Evolutionary conservation across 1,140 invertebrate species (phyloP).

Genomic region (Metaphire vulgaris): DNA sequence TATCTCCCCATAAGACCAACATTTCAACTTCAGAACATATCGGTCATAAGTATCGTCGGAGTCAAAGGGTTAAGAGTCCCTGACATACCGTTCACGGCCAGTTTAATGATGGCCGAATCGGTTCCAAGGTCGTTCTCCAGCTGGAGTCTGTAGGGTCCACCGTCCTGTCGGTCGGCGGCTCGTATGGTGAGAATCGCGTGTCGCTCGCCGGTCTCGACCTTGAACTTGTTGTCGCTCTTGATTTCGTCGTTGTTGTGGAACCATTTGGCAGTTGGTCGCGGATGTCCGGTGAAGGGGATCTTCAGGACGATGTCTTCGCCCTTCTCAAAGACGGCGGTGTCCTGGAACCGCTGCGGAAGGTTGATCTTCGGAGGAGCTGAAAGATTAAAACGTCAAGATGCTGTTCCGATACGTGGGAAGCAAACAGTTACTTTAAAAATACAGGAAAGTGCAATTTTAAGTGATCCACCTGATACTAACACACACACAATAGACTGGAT

Average conservation of each 20-base stretch:
- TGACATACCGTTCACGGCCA: slow-evolving; percentile 93
- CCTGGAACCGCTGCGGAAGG: slow-evolving; percentile 91
- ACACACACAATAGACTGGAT: no score
- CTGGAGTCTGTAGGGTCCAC: slow-evolving; percentile 84
- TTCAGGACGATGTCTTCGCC: slow-evolving; percentile 93
- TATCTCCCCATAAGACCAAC: no score
- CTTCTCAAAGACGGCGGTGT: slow-evolving; percentile 94
- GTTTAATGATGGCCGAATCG: slow-evolving; percentile 87
- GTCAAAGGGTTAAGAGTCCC: no score
- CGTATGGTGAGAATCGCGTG: slow-evolving; percentile 90
- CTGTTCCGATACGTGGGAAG: no score
- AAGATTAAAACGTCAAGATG: slow-evolving; percentile 45
- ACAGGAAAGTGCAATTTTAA: no score
- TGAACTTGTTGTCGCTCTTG: slow-evolving; percentile 41
- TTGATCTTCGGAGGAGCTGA: slow-evolving; percentile 89
- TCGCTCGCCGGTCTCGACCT: slow-evolving; percentile 72
- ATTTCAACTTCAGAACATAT: no score
- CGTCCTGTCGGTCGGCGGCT: slow-evolving; percentile 84
- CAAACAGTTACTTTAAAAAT: no score
- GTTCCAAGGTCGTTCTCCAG: slow-evolving; percentile 93
- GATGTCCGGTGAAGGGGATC: slow-evolving; percentile 96
- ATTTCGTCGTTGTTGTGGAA: slow-evolving; percentile 85
- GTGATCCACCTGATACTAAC: no score
- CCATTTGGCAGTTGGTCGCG: slow-evolving; percentile 90
- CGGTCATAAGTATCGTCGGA: no score